These are phyloP conservation scores for Chrosomus eos DNA, from an alignment of 2,797 vertebrate genomes.

Conservation along the genomic window DNA sequence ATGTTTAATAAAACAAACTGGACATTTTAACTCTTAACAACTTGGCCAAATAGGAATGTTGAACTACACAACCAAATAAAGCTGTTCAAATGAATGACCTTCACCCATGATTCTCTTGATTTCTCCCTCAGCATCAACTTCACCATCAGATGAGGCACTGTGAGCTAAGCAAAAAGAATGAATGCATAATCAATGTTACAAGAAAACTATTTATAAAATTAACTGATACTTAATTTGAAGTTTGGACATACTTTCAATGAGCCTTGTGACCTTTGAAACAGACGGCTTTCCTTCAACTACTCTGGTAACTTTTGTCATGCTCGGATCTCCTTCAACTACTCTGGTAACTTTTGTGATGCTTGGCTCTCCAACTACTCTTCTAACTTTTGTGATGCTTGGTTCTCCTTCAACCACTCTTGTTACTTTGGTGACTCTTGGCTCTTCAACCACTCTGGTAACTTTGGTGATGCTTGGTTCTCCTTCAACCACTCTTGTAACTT, in stretches of 20 bases:
- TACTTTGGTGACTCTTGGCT: constrained; percentile 68
- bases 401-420: constrained; percentile 15
- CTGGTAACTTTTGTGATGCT: constrained; percentile 71
- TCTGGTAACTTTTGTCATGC: constrained; percentile 53
- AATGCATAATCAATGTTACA: not conserved
- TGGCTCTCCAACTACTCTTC: constrained; percentile 72
- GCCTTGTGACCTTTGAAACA: constrained; percentile 44
- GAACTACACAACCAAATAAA: not conserved
- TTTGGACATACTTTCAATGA: constrained; percentile 65
- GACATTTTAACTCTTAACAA: constrained; percentile 2
- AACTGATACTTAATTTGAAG: not conserved
- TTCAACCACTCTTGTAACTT: constrained; percentile 68
- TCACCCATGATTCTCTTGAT: constrained; percentile 77
- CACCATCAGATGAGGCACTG: constrained; percentile 63
- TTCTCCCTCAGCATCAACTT: constrained; percentile 71
- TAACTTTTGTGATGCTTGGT: not conserved
- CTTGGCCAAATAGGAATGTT: not conserved
- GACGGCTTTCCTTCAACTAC: constrained; percentile 45
- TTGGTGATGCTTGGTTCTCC: constrained; percentile 62
- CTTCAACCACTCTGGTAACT: constrained; percentile 71
- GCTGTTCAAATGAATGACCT: constrained; percentile 77
- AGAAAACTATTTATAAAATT: not conserved
- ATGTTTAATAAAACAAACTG: not conserved
- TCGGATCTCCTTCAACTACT: constrained; percentile 77
- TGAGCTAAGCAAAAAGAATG: constrained; percentile 57